phyloP scores from a whole-genome alignment of 2,888 invertebrate genomes.

The Napeogenes sylphis region DNA sequence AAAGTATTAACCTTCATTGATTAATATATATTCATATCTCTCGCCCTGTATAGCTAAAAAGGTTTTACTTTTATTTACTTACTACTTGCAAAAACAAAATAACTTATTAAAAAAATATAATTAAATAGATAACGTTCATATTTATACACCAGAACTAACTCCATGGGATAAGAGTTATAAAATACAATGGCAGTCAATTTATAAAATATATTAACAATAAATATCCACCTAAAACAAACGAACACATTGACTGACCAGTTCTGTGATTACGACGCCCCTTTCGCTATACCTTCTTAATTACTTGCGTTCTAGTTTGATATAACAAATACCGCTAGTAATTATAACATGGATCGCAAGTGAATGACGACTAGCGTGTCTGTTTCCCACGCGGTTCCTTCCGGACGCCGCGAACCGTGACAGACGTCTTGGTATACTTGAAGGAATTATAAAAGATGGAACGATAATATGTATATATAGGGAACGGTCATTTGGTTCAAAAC shows the following conservation, averaged over 20 bases:
- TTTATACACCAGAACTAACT: too few relatives aligned
- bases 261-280: too few relatives aligned
- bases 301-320: constrained; percentile 1
- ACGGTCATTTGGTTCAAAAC: too few relatives aligned
- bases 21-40: too few relatives aligned
- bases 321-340: constrained; percentile 29
- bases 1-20: too few relatives aligned
- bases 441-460: constrained; percentile 2
- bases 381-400: constrained; percentile 76
- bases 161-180: too few relatives aligned
- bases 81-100: too few relatives aligned
- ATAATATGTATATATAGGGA: neutral
- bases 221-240: neutral
- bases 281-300: constrained; percentile 8
- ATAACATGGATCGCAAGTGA: constrained; percentile 48
- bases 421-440: neutral
- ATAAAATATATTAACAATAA: neutral
- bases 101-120: too few relatives aligned
- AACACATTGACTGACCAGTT: too few relatives aligned
- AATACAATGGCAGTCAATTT: neutral
- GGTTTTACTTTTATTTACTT: too few relatives aligned
- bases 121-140: too few relatives aligned
- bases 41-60: too few relatives aligned
- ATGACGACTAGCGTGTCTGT: constrained; percentile 45
- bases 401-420: constrained; percentile 67